Evolutionary conservation across 1,140 invertebrate genomes (phyloP).

Genomic region (Temnothorax curvispinosus): DNA sequence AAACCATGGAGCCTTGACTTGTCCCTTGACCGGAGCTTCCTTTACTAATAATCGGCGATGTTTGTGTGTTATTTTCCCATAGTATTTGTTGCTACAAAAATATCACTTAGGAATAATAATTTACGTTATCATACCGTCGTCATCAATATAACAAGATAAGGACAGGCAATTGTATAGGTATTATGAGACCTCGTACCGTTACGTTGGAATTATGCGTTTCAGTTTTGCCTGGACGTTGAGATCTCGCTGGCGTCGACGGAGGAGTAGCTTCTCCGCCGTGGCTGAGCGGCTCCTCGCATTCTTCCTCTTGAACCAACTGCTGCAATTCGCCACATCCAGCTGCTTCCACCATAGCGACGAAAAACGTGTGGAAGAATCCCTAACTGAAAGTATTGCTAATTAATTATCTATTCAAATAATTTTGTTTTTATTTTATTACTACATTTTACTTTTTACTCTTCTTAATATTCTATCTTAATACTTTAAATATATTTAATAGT

Average conservation of each 20-base stretch:
- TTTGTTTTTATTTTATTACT: not conserved
- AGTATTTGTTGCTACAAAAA: slow-evolving; percentile 80
- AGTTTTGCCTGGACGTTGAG: slow-evolving; percentile 74
- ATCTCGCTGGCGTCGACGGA: slow-evolving; percentile 80
- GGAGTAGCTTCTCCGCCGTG: slow-evolving; percentile 81
- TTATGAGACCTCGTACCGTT: slow-evolving; percentile 68
- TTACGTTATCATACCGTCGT: not conserved
- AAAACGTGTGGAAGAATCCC: not conserved
- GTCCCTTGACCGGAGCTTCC: slow-evolving; percentile 84
- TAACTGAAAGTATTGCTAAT: not conserved
- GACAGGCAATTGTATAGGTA: not conserved
- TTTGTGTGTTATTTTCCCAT: slow-evolving; percentile 81
- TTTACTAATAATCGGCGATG: slow-evolving; percentile 83
- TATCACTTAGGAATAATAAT: slow-evolving; percentile 20
- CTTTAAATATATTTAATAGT: not conserved
- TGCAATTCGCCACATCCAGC: slow-evolving; percentile 81
- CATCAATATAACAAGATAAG: not conserved
- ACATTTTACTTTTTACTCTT: not conserved
- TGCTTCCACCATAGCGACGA: slow-evolving; percentile 78
- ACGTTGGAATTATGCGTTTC: slow-evolving; percentile 74
- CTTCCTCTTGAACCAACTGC: slow-evolving; percentile 83
- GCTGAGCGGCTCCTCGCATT: slow-evolving; percentile 80
- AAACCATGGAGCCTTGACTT: slow-evolving; percentile 82
- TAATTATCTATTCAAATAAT: not conserved
- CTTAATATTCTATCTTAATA: not conserved